phyloP scores from a whole-genome alignment of 35 echinoderm and acorn worm genomes.

The Eucidaris tribuloides region DNA sequence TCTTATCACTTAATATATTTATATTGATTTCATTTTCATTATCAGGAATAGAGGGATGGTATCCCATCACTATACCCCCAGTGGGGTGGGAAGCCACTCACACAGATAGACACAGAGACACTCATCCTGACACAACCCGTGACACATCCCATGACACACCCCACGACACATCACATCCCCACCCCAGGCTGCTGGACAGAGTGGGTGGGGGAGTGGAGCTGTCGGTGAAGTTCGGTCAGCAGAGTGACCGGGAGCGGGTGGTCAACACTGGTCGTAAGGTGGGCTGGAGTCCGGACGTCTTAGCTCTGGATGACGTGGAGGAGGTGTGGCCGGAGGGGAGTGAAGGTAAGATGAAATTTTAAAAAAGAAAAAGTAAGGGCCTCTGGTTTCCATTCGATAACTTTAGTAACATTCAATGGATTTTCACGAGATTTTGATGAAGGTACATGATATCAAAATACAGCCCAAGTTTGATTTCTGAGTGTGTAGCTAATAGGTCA shows the following conservation, averaged over 20 bases:
- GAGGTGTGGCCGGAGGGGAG: conserved; percentile 36
- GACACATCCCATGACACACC: not conserved
- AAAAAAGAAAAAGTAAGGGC: too few relatives aligned
- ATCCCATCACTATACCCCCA: conserved; percentile 51
- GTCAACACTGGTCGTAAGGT: conserved; percentile 68
- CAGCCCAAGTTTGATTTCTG: too few relatives aligned
- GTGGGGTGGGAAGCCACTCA: conserved; percentile 35
- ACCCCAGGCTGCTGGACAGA: conserved; percentile 24
- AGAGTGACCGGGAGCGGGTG: conserved; percentile 69
- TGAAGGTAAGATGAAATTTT: conserved; percentile 63
- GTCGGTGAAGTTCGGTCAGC: conserved; percentile 73
- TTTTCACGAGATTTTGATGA: too few relatives aligned
- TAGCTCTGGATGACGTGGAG: conserved; percentile 38
- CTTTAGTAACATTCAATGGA: too few relatives aligned
- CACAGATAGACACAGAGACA: not conserved
- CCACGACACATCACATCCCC: not conserved
- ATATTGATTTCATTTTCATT: not conserved
- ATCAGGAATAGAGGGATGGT: conserved; percentile 89
- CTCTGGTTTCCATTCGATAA: too few relatives aligned
- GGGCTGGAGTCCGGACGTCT: conserved; percentile 70
- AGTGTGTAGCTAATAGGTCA: too few relatives aligned
- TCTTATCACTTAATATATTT: not conserved
- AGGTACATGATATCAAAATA: too few relatives aligned
- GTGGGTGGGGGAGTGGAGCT: conserved; percentile 86
- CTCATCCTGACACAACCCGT: not conserved